phyloP scores from a whole-genome alignment of 2,113 vertebrate species.

The Nettapus auritus region DNA sequence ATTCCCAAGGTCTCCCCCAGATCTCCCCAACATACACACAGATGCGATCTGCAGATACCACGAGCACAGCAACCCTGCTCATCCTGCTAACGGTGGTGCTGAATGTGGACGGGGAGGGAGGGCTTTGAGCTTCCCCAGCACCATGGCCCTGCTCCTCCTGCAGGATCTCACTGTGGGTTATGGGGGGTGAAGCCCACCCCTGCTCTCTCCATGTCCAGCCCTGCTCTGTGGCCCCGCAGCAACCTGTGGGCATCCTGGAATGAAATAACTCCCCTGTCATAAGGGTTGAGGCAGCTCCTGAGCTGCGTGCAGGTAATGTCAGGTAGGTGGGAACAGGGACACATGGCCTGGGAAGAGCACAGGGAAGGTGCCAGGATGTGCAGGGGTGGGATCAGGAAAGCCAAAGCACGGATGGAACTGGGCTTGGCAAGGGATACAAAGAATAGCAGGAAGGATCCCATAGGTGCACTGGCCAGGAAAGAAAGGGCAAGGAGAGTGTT shows the following conservation, averaged over 20 bases:
- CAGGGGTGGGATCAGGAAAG: no score
- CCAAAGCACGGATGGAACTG: no score
- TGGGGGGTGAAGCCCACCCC: not conserved
- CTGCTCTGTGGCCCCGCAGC: not conserved
- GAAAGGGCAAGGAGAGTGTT: no score
- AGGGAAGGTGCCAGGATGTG: no score
- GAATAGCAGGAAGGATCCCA: no score
- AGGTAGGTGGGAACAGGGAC: no score
- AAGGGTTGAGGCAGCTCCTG: not conserved
- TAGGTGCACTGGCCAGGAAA: no score
- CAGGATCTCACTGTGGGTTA: fast-evolving
- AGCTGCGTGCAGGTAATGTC: not conserved
- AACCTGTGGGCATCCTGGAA: fast-evolving
- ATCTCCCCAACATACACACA: not conserved
- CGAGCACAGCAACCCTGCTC: not conserved
- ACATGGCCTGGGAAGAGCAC: no score
- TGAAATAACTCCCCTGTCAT: not conserved
- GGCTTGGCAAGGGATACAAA: no score
- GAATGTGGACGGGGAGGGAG: not conserved
- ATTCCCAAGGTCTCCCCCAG: not conserved
- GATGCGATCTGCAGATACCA: fast-evolving
- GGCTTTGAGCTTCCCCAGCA: not conserved
- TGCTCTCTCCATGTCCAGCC: not conserved
- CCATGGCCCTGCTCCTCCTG: fast-evolving
- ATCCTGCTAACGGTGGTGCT: conserved; percentile 21